phyloP scores from a whole-genome alignment of 2,888 invertebrate species.

The Lasius fuliginosus region DNA sequence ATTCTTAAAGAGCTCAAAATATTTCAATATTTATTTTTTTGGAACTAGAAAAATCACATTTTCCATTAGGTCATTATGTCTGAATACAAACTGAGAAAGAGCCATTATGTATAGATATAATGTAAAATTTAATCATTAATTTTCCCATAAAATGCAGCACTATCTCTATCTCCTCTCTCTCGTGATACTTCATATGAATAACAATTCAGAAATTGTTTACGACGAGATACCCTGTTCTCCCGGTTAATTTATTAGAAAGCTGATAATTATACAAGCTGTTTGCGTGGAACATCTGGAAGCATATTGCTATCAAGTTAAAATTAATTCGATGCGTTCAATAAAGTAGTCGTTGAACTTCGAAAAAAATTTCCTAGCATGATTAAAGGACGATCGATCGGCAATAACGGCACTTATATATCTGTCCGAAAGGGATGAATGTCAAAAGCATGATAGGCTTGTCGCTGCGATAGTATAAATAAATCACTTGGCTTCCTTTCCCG shows the following conservation, averaged over 20 bases:
- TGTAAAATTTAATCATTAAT: neutral
- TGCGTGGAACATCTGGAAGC: constrained; percentile 22
- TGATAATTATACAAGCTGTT: constrained; percentile 41
- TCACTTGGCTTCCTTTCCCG: neutral
- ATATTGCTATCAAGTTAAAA: constrained; percentile 31
- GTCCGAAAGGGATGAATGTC: constrained; percentile 28
- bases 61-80: neutral
- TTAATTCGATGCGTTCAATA: constrained; percentile 13
- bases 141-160: neutral
- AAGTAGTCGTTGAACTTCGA: neutral
- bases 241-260: constrained; percentile 35
- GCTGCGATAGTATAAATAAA: constrained; percentile 28
- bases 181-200: neutral
- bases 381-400: constrained; percentile 21
- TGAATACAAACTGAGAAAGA: neutral
- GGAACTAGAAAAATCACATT: neutral
- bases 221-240: neutral
- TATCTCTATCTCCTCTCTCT: neutral
- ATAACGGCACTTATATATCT: constrained; percentile 25
- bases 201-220: neutral
- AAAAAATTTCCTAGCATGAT: neutral
- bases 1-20: neutral
- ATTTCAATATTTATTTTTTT: constrained; percentile 1
- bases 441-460: constrained; percentile 24
- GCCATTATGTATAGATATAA: neutral